Conservation (phyloP, 2,113 vertebrate species). For the Microtus montanus region DNA sequence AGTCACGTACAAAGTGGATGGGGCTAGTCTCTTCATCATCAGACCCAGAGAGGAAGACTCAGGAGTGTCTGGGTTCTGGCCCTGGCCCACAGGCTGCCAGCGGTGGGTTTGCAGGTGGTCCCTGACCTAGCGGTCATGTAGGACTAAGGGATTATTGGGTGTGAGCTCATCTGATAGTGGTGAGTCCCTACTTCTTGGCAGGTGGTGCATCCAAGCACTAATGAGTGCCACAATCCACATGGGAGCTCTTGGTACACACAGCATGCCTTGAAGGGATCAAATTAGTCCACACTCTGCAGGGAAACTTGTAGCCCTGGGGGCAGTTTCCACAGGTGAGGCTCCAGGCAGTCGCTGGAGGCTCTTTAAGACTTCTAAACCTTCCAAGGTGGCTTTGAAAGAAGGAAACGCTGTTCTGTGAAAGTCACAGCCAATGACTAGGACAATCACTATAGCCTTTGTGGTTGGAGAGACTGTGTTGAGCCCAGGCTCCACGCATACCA, state of each 20-base stretch:
- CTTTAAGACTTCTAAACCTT: neutral
- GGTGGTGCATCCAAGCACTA: neutral
- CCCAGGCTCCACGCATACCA: no score
- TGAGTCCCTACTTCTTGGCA: rapidly evolving
- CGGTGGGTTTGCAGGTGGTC: neutral
- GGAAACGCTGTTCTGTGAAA: neutral
- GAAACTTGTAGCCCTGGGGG: neutral
- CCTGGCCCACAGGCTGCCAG: neutral
- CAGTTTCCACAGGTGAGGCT: rapidly evolving
- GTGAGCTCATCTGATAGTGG: neutral
- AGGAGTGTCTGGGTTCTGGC: neutral
- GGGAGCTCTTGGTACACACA: rapidly evolving
- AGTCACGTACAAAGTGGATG: neutral
- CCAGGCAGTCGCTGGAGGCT: neutral
- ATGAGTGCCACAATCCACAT: rapidly evolving
- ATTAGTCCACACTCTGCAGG: rapidly evolving
- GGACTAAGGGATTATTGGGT: neutral
- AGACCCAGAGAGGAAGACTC: neutral
- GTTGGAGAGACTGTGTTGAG: no score
- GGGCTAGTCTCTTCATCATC: neutral
- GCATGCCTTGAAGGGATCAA: neutral
- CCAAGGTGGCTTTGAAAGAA: neutral
- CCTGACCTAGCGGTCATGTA: rapidly evolving
- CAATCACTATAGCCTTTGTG: neutral
- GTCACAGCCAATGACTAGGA: no score